A percentile compares a stretch with the other conserved stretches of the same genome.
These are phyloP conservation scores for Telmatochromis brichardi DNA, from an alignment of 2,113 vertebrate species.

Conservation along the genomic window DNA sequence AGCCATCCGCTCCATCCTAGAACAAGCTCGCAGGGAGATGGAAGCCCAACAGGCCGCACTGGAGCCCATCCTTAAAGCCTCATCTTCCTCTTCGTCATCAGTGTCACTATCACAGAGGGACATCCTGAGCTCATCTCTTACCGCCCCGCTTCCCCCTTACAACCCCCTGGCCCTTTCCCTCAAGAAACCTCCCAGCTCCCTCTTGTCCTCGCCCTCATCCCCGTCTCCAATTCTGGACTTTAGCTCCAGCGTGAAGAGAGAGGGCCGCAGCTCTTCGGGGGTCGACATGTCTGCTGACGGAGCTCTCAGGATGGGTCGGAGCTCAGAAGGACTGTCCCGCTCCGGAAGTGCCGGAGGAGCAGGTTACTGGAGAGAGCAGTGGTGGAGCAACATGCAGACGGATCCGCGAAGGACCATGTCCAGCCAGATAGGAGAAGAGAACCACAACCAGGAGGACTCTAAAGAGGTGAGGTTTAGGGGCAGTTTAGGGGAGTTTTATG, in stretches of 20 bases:
- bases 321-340: conserved; percentile 71
- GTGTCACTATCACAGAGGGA: conserved; percentile 80
- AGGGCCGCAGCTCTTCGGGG: conserved; percentile 69
- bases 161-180: conserved; percentile 84
- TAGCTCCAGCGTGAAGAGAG: conserved; percentile 78
- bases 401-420: conserved; percentile 72
- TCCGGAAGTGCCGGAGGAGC: conserved; percentile 60
- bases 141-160: conserved; percentile 80
- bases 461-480: conserved; percentile 61
- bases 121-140: conserved; percentile 80
- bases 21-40: conserved; percentile 92
- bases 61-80: conserved; percentile 86
- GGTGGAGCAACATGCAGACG: conserved; percentile 85
- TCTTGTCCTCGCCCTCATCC: conserved; percentile 70
- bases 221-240: conserved; percentile 77
- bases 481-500: background rate
- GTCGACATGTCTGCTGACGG: conserved; percentile 73
- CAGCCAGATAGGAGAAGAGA: conserved; percentile 71
- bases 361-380: conserved; percentile 89
- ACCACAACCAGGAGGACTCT: conserved; percentile 77
- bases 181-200: conserved; percentile 79
- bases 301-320: conserved; percentile 70
- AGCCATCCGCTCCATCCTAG: conserved; percentile 91
- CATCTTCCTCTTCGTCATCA: conserved; percentile 71
- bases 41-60: conserved; percentile 89